A percentile compares a stretch with the other conserved stretches of the same genome.
phyloP scores from a whole-genome alignment of 1,140 invertebrate species.

The Ostrea denselamellosa region DNA sequence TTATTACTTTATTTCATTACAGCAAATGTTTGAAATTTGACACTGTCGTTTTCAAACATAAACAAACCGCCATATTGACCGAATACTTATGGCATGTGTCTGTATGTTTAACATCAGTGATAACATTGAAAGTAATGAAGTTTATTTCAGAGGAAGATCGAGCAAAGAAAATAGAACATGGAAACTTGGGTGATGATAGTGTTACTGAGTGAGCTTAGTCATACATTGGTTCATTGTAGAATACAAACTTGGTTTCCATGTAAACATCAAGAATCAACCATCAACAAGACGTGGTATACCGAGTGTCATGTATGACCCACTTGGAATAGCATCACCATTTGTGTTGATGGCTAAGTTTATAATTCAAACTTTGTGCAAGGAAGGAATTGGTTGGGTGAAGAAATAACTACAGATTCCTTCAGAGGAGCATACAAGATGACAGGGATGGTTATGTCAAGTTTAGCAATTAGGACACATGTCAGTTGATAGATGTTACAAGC shows the following conservation, averaged over 20 bases:
- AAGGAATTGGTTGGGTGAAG: conserved; percentile 52
- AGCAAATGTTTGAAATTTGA: too few species aligned
- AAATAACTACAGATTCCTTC: conserved; percentile 27
- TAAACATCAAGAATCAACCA: conserved; percentile 36
- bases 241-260: conserved; percentile 55
- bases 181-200: conserved; percentile 19
- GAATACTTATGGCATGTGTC: too few species aligned
- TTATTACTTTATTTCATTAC: too few species aligned
- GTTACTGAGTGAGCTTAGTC: conserved; percentile 46
- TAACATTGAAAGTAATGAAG: too few species aligned
- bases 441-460: conserved; percentile 44
- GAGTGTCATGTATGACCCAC: conserved; percentile 54
- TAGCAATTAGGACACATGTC: conserved; percentile 28
- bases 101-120: too few species aligned
- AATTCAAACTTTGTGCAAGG: conserved; percentile 50
- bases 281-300: conserved; percentile 56
- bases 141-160: conserved; percentile 37
- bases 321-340: conserved; percentile 53
- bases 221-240: conserved; percentile 50
- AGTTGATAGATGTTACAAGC: conserved; percentile 52
- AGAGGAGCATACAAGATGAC: conserved; percentile 41
- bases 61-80: too few species aligned
- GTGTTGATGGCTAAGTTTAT: conserved; percentile 50
- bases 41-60: too few species aligned
- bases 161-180: background rate